Base-by-base conservation (phyloP, 2,888 invertebrate genomes). In the Athetis lepigone region DNA sequence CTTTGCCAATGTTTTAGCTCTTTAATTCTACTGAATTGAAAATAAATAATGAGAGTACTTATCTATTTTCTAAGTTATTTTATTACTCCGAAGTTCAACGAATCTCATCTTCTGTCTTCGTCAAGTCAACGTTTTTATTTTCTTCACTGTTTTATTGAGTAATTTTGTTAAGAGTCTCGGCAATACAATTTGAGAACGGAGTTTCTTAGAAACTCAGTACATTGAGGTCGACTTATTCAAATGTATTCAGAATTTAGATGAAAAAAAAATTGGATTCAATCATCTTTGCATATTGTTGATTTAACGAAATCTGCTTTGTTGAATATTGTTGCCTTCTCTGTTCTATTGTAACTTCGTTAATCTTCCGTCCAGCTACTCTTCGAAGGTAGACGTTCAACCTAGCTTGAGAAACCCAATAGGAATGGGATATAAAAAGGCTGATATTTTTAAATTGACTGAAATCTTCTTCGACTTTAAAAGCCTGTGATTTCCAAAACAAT, bases 31-130 rank as follows among this genome's bases (percentile, higher is more conserved):
- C n/a, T n/a, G n/a, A n/a, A n/a, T n/a, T n/a, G n/a, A n/a, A n/a
- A n/a, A n/a, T n/a, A n/a, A n/a, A n/a, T 39, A 3, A 39, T 16
- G 23, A 29, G 6, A 29, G 3, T 46, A 8, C 7, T 27, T 29
- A 29, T 8, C 29, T 29, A 19, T 29, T 21, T 18, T 36, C n/a
- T 33, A 33, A 63, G 39, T 8, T 42, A 64, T 8, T 42, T 54
- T 2, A 43, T 52, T 36, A 36, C n/a, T 67, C 2, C 33, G 25
- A 58, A 77, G 79, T 78, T 79, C 68, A 81, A 77, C 68, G 74
- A 74, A 67, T 72, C 54, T n/a, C 8, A 63, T 70, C 52, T 54
- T 64, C 52, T n/a, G n/a, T n/a, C n/a, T n/a, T n/a, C n/a, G 40
- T 63, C 55, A 57, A 58, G 61, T 67, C 65, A 19, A 40, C 13